Evolutionary conservation across 1,140 invertebrate genomes (phyloP).

Genomic region (Calycopis cecrops): DNA sequence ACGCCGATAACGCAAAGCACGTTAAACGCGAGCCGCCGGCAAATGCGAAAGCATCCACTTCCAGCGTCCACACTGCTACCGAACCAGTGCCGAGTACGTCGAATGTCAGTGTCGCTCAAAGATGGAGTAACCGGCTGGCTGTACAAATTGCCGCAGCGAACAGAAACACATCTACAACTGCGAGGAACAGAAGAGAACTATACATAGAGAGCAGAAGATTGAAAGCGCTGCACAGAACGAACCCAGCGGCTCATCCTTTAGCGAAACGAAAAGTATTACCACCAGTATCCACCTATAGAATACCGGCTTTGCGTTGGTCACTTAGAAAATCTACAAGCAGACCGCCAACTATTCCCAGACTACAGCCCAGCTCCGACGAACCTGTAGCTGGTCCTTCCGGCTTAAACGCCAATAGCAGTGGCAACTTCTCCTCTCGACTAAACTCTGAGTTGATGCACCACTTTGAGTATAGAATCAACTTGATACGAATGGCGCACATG

Average conservation of each 20-base stretch:
- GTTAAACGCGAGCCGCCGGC: not conserved
- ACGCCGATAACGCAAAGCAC: slow-evolving; percentile 6
- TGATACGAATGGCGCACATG: slow-evolving; percentile 59
- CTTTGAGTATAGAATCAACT: slow-evolving; percentile 55
- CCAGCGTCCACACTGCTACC: slow-evolving; percentile 11
- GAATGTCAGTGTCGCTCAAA: slow-evolving; percentile 24
- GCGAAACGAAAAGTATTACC: slow-evolving; percentile 49
- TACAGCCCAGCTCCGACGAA: slow-evolving; percentile 26
- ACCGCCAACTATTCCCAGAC: slow-evolving; percentile 24
- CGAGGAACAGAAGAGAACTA: slow-evolving; percentile 53
- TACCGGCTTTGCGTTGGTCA: slow-evolving; percentile 47
- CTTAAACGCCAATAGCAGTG: slow-evolving; percentile 19
- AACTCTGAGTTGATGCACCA: slow-evolving; percentile 41
- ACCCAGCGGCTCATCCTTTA: slow-evolving; percentile 58
- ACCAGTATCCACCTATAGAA: slow-evolving; percentile 50
- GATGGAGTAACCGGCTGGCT: slow-evolving; percentile 61
- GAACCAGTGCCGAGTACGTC: slow-evolving; percentile 13
- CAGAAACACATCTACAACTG: slow-evolving; percentile 61
- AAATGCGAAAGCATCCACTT: slow-evolving; percentile 20
- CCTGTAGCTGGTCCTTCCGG: slow-evolving; percentile 49
- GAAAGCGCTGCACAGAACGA: slow-evolving; percentile 62
- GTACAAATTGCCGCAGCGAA: slow-evolving; percentile 67
- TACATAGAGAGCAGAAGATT: slow-evolving; percentile 56
- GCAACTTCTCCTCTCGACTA: slow-evolving; percentile 30
- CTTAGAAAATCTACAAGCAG: slow-evolving; percentile 29